Evolutionary conservation across 2,113 vertebrate species (phyloP), one percentile per base, ranked within the genome.

Genomic region (Rhinopithecus roxellana): DNA sequence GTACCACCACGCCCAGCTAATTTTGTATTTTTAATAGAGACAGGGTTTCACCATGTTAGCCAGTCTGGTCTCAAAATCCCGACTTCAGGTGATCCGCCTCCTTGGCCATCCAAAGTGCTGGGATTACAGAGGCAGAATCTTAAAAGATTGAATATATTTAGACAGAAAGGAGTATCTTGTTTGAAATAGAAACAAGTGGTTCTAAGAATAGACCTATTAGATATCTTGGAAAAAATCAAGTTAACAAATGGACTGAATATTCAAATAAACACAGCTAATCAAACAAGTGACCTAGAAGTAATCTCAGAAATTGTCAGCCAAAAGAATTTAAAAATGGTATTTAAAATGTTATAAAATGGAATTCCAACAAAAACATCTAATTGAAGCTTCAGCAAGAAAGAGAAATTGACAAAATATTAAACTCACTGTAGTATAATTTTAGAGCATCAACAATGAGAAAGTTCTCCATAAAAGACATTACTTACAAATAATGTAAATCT

Each of bases 271-370:
- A 50, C 20, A 93, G 55, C 38, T 77, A 22, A 61, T 64, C 23
- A 93, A 94, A 83, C 23, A 75, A 82, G 55, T 38, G 13, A 45
- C 74, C 4, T 38, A 59, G n/a, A 83, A 79, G 18, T 87, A 86
- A 83, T 43, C 32, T 40, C 84, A 83, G 40, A 90, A 81, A 90
- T 95, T 93, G 23, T 96, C 43, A 95, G 30, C n/a, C 78, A 93
- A 95, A 91, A 27, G 30, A 84, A 87, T 81, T 85, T 70, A 32
- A 23, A 91, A 89, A 67, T 74, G 5, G 16, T 81, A 64, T 79
- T 93, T 90, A 72, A 92, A 72, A 64, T 74, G 5, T 64, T 79
- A 81, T 82, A 16, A 79, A 57, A 78, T 70, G 45, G 3, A 40
- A 7, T 82, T 96, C 4, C 9, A 74, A 72, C 13, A 57, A 94